Base-by-base conservation (phyloP, 92 coral and sea anemone genomes). In the Bergia puertoricense region DNA sequence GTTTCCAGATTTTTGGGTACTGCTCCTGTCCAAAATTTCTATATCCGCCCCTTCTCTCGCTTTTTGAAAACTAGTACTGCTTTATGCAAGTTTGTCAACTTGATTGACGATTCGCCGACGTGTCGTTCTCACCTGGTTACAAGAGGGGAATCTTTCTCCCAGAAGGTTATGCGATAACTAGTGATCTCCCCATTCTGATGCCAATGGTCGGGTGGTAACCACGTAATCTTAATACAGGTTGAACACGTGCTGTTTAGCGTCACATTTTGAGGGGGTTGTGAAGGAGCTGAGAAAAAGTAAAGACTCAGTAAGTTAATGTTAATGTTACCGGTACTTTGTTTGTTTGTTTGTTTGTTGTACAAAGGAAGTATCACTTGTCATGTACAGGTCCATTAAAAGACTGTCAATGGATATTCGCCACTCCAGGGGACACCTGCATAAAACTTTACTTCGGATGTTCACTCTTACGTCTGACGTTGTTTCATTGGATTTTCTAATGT, bases 171-270 rank as follows among this genome's bases (percentile, higher is more conserved):
- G 20, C 66, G 80, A 77, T 92, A 92, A 30, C 72, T 74, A 10
- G 86, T 90, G 14, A 92, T 62, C 5, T 85, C 67, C 2, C 96
- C 96, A 77, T 94, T 86, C 45, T 23, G 89, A 74, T 92, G 78
- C 46, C 81, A 89, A 15, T 81, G 40, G 11, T 91, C 78, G 18
- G 93, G 86, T 18, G 87, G 77, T 38, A 72, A 38, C 96, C 96
- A 94, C 22, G 78, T 56, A 67, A 94, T 30, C 85, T 81, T 15
- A 30, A 94, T 23, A 71, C 94, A 90, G 5, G 94, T 75, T 2
- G 93, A 90, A 46, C 94, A 90, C 23, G 92, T 90, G 89, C 93
- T 94, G n/a, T 30, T 36, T 16, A 80, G 82, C 9, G 77, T 84
- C 16, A 90, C 80, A 78, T 92, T 84, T 7, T 57, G 59, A 14